phyloP scores from a whole-genome alignment of 2,113 vertebrate genomes.

The Brienomyrus brachyistius region DNA sequence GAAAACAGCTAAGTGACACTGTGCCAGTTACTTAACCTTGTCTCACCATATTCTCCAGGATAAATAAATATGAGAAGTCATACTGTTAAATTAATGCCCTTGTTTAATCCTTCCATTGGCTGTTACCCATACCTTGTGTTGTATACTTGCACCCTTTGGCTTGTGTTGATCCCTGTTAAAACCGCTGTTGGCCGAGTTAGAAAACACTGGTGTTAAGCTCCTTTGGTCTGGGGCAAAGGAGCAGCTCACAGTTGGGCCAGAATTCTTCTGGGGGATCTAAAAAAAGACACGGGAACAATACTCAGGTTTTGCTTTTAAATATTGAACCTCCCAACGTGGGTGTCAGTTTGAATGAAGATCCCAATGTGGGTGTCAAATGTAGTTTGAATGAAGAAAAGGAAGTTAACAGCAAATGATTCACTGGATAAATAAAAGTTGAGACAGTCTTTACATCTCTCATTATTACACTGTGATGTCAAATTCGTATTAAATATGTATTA shows the following conservation, averaged over 20 bases:
- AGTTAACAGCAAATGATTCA: neutral
- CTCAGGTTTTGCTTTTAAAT: neutral
- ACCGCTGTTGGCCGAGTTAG: constrained; percentile 48
- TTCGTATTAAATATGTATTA: neutral
- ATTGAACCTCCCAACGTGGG: neutral
- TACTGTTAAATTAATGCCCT: neutral
- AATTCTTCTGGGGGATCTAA: constrained; percentile 59
- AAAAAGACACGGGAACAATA: neutral
- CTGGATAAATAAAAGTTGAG: neutral
- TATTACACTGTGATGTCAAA: neutral
- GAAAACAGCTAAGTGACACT: constrained; percentile 33
- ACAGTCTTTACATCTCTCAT: neutral
- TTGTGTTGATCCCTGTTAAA: constrained; percentile 47
- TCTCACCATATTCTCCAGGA: constrained; percentile 13
- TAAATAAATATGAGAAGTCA: constrained; percentile 23
- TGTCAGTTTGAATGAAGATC: neutral
- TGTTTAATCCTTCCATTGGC: neutral
- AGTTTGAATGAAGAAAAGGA: neutral
- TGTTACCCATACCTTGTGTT: constrained; percentile 59
- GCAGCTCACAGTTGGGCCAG: constrained; percentile 46
- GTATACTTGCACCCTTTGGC: constrained; percentile 52
- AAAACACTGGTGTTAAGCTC: constrained; percentile 54
- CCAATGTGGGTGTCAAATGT: neutral
- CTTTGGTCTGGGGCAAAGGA: constrained; percentile 60
- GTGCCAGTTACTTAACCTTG: constrained; percentile 10